Evolutionary conservation across 2,113 vertebrate genomes (phyloP), one percentile per base, ranked within the genome.

Genomic region (Corydoras maculifer): DNA sequence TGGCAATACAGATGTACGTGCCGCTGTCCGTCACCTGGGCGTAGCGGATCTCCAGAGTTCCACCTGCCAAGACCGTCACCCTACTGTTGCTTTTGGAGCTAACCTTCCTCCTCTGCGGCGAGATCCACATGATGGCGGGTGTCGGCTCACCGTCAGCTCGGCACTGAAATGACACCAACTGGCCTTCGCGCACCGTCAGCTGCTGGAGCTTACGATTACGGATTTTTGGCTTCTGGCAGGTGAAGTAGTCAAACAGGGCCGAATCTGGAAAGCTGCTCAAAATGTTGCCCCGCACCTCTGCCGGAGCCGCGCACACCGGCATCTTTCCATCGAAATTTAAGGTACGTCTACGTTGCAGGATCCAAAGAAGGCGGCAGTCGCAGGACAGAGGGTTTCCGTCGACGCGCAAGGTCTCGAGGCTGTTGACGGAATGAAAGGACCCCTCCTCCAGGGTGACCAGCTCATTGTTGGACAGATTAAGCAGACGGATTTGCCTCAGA

Each of bases 1-100:
- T 97, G 80, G 97, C 97, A 13, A 99, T 94, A 85, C 97, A 99
- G 78, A 98, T 96, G 84, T 98, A 98, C n/a, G 95, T 97, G 67
- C 97, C 97, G 0, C 93, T 96, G 91, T 99, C 97, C 31, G 92
- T 93, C 1, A 93, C 88, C 83, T 92, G 93, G 30, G 92, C 88
- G 0, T 92, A 96, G 61, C 87, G 89, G 85, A 99, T 93, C 87
- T 95, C 92, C 83, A 99, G 83, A 0, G 95, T 97, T 60, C 97
- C 97, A 11, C 93, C 90, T 0, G 91, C 89, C 74, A 94, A 90
- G 58, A 99, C 91, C 0, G 87, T 90, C 8, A 90, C 85, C 15
- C 96, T 83, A 1, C 93, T 95, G 0, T 82, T 80, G 78, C 82
- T 90, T 84, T 90, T 88, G 0, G 87, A 71, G 1, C 94, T 91